Evolutionary conservation across 2,113 vertebrate genomes (phyloP).

Genomic region (Gulo gulo): DNA sequence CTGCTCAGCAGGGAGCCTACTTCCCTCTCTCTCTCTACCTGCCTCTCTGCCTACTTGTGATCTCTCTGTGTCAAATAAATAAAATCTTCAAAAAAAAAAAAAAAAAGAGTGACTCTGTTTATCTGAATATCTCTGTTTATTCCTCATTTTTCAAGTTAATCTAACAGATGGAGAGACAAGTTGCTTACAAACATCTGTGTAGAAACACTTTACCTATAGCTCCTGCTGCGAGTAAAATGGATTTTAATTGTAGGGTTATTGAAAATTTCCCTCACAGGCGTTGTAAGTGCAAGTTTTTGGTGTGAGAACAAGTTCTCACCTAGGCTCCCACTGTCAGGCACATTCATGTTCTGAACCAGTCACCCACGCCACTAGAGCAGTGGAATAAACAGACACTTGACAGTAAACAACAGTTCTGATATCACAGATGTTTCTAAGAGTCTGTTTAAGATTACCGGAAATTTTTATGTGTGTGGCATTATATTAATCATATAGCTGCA

Average conservation of each 20-base stretch:
- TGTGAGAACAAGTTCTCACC: not conserved
- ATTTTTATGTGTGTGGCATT: not conserved
- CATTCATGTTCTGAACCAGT: not conserved
- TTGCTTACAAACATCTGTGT: conserved; percentile 24
- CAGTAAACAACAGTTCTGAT: not conserved
- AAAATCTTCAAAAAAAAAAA: no score
- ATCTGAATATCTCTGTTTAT: not conserved
- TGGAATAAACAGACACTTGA: not conserved
- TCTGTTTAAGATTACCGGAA: not conserved
- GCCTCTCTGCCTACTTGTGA: no score
- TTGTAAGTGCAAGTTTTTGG: conserved; percentile 1
- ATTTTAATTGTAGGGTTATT: conserved; percentile 31
- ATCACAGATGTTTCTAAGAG: not conserved
- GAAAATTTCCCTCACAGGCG: not conserved
- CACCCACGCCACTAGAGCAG: not conserved
- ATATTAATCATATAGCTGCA: not conserved
- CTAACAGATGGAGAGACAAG: not conserved
- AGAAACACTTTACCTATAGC: not conserved
- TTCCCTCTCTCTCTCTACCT: no score
- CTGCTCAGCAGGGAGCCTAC: no score
- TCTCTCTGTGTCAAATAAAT: no score
- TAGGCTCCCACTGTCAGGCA: not conserved
- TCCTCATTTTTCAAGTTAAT: conserved; percentile 40
- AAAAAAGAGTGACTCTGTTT: not conserved
- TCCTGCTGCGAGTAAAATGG: not conserved